Evolutionary conservation across 2,113 vertebrate species (phyloP).

Genomic region (Epinephelus lanceolatus): DNA sequence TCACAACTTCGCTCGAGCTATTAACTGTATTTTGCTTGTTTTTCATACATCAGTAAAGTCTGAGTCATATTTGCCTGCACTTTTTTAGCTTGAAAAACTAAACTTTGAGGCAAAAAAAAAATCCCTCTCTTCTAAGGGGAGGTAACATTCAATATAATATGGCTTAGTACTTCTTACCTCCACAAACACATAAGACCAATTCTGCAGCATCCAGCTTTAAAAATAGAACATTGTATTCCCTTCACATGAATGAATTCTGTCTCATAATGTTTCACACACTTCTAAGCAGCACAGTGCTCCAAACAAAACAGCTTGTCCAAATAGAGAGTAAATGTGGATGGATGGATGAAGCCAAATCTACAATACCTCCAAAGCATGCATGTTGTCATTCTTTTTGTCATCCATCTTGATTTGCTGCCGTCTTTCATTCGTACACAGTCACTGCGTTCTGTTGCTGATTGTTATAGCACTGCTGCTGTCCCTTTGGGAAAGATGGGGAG

Average conservation of each 20-base stretch:
- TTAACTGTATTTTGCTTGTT: background rate
- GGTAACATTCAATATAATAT: constrained; percentile 9
- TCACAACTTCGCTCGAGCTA: background rate
- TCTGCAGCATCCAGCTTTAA: constrained; percentile 6
- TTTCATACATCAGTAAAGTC: background rate
- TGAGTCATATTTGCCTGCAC: constrained; percentile 11
- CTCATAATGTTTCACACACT: constrained; percentile 55
- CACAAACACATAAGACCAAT: constrained; percentile 1
- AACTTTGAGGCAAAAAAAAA: background rate
- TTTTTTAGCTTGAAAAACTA: background rate
- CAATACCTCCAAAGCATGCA: constrained; percentile 31
- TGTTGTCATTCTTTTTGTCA: constrained; percentile 58
- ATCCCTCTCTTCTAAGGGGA: background rate
- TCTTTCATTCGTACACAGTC: constrained; percentile 54
- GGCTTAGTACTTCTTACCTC: constrained; percentile 15
- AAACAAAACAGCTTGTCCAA: constrained; percentile 57
- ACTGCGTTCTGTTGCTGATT: constrained; percentile 35
- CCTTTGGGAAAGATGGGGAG: constrained; percentile 29
- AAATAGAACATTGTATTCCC: constrained; percentile 35
- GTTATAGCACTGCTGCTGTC: constrained; percentile 3
- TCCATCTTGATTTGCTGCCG: constrained; percentile 65
- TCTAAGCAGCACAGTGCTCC: constrained; percentile 38
- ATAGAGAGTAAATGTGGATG: constrained; percentile 48
- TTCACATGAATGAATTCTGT: constrained; percentile 55
- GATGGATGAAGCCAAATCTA: constrained; percentile 54